phyloP scores from a whole-genome alignment of 2,797 vertebrate species.

The Furcifer pardalis region DNA sequence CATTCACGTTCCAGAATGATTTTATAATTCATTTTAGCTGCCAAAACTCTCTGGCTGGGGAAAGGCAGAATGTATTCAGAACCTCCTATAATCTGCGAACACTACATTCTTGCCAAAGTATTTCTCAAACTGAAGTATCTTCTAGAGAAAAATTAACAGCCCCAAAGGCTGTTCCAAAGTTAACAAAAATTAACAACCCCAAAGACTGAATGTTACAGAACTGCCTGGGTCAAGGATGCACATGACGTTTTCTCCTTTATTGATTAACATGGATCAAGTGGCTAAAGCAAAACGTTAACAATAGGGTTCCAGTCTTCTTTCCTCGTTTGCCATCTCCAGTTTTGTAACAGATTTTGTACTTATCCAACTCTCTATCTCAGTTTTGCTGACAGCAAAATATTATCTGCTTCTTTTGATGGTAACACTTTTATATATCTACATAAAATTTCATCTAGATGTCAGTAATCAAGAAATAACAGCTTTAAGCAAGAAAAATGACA shows the following conservation, averaged over 20 bases:
- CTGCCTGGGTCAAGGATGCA: slow-evolving; percentile 67
- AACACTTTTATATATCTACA: slow-evolving; percentile 21
- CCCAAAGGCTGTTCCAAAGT: slow-evolving; percentile 50
- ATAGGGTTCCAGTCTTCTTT: background rate
- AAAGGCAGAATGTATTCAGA: slow-evolving; percentile 24
- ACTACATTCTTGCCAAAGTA: slow-evolving; percentile 49
- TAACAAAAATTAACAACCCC: slow-evolving; percentile 65
- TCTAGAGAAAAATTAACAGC: slow-evolving; percentile 63
- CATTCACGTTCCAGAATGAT: background rate
- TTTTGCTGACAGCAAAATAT: slow-evolving; percentile 23
- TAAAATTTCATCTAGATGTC: background rate
- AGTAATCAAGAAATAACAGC: background rate
- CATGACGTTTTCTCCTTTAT: slow-evolving; percentile 63
- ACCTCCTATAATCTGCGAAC: slow-evolving; percentile 27
- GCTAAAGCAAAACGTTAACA: background rate
- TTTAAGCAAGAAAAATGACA: background rate
- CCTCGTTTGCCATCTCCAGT: slow-evolving; percentile 34
- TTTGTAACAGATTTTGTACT: slow-evolving; percentile 34
- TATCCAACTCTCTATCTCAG: slow-evolving; percentile 9
- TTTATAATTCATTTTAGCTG: slow-evolving; percentile 19
- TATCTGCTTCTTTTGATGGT: slow-evolving; percentile 22
- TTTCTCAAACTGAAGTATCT: slow-evolving; percentile 41
- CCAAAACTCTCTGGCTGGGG: slow-evolving; percentile 29
- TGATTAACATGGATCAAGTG: slow-evolving; percentile 42
- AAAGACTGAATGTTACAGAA: slow-evolving; percentile 45